These are phyloP conservation scores for Drosophila grimshawi DNA, from an alignment of 1,140 invertebrate species.

Conservation along the genomic window DNA sequence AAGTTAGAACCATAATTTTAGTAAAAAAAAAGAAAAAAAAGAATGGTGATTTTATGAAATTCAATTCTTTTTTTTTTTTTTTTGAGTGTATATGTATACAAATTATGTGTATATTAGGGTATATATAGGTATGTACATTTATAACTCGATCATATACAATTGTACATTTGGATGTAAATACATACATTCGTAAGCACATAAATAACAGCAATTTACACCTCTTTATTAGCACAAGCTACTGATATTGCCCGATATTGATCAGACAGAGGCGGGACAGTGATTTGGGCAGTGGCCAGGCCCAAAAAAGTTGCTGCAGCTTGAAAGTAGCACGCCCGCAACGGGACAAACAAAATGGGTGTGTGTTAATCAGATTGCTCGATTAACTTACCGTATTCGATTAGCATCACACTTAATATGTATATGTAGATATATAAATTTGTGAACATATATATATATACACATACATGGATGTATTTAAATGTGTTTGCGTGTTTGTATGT, in stretches of 20 bases:
- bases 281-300: conserved; percentile 27
- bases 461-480: neutral
- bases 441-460: neutral
- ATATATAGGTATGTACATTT: no score
- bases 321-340: conserved; percentile 15
- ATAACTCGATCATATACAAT: neutral
- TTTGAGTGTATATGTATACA: no score
- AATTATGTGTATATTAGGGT: no score
- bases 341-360: conserved; percentile 42
- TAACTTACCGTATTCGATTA: conserved; percentile 18
- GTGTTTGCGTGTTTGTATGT: neutral
- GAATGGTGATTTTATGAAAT: no score
- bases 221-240: conserved; percentile 40
- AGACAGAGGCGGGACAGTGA: conserved; percentile 6
- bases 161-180: neutral
- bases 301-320: conserved; percentile 5
- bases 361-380: conserved; percentile 26
- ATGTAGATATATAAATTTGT: neutral
- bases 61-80: no score
- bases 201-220: conserved; percentile 49
- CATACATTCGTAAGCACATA: conserved; percentile 4
- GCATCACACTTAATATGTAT: neutral
- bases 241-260: conserved; percentile 37
- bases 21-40: no score
- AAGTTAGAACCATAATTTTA: no score